phyloP scores from a whole-genome alignment of 2,888 invertebrate genomes.

The Nasonovia ribisnigri region DNA sequence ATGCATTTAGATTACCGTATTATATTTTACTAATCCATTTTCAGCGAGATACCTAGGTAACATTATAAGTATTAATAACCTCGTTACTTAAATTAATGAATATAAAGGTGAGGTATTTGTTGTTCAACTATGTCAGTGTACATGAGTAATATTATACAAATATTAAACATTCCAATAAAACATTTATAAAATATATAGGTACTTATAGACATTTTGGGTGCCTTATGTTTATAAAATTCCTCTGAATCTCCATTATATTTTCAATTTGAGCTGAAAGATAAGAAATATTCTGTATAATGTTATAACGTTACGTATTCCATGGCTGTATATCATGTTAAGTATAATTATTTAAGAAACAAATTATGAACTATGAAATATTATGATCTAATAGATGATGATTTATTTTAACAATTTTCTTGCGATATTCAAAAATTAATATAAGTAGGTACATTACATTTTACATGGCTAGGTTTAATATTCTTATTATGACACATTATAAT shows the following conservation, averaged over 20 bases:
- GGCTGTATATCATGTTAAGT: neutral
- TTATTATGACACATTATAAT: neutral
- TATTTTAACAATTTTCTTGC: neutral
- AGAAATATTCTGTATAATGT: neutral
- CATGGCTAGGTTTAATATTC: neutral
- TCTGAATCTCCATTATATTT: neutral
- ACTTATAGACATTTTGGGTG: neutral
- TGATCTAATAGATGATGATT: neutral
- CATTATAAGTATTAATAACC: neutral
- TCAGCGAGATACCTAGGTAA: neutral
- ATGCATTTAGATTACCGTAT: neutral
- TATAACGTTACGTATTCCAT: neutral
- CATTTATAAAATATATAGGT: too few species aligned
- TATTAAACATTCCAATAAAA: neutral
- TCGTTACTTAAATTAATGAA: neutral
- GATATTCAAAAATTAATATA: neutral
- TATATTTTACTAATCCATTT: neutral
- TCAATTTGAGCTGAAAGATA: neutral
- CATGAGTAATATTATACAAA: neutral
- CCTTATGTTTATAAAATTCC: too few species aligned
- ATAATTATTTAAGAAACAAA: neutral
- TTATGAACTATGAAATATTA: neutral
- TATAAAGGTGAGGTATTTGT: neutral
- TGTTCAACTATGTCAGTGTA: neutral
- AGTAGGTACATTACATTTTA: neutral